A percentile compares a stretch with the other conserved stretches of the same genome.
phyloP scores from a whole-genome alignment of 2,797 vertebrate genomes.

The Acipenser oxyrinchus region DNA sequence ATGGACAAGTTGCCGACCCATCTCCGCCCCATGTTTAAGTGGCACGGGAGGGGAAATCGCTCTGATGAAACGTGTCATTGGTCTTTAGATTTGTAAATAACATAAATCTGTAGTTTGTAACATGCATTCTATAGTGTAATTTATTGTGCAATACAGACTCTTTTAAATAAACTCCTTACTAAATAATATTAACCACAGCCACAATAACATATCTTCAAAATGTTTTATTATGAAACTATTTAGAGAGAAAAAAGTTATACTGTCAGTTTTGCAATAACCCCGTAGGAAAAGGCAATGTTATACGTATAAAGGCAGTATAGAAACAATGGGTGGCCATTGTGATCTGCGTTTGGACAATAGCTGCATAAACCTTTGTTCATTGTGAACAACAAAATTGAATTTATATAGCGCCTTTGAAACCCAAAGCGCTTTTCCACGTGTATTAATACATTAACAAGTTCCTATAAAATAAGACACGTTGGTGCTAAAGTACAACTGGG shows the following conservation, averaged over 20 bases:
- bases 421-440: slow-evolving; percentile 37
- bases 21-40: no score
- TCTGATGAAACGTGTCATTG: no score
- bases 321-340: slow-evolving; percentile 64
- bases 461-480: slow-evolving; percentile 97
- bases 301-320: slow-evolving; percentile 66
- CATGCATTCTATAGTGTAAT: no score
- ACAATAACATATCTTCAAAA: slow-evolving; percentile 43
- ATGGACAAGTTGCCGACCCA: no score
- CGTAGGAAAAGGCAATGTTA: slow-evolving; percentile 67
- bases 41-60: no score
- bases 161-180: no score
- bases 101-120: no score
- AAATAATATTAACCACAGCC: no score
- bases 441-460: slow-evolving; percentile 78
- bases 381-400: slow-evolving; percentile 71
- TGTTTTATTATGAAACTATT: slow-evolving; percentile 93
- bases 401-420: slow-evolving; percentile 11
- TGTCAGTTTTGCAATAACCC: slow-evolving; percentile 68
- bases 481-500: slow-evolving; percentile 82
- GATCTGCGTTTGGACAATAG: slow-evolving; percentile 90
- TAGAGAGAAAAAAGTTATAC: slow-evolving; percentile 84
- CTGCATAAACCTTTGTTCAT: slow-evolving; percentile 96
- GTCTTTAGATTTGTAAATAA: no score
- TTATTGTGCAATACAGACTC: no score